Evolutionary conservation across 2,113 vertebrate genomes (phyloP).

Genomic region (Cheirogaleus medius): DNA sequence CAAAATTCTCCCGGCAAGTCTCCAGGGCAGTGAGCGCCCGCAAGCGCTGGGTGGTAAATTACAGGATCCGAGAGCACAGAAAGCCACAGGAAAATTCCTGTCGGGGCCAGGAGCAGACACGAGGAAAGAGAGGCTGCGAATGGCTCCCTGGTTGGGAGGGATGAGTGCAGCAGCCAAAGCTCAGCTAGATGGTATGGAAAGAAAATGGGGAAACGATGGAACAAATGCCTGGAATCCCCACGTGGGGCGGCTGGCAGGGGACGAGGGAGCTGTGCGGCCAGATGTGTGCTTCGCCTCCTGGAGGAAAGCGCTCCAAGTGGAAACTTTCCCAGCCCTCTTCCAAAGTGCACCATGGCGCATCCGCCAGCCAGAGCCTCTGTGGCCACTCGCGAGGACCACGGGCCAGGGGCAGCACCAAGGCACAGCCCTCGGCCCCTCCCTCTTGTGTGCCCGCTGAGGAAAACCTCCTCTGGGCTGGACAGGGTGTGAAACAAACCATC

Average conservation of each 20-base stretch:
- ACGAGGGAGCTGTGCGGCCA: not conserved
- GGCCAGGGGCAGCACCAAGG: fast-evolving
- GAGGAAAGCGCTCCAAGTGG: slow-evolving; percentile 18
- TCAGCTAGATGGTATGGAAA: slow-evolving; percentile 31
- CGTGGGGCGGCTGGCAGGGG: slow-evolving; percentile 29
- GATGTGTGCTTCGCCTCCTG: slow-evolving; percentile 72
- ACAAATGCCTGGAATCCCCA: slow-evolving; percentile 46
- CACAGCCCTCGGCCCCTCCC: not conserved
- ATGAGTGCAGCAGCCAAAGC: not conserved
- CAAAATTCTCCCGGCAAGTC: not conserved
- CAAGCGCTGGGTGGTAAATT: slow-evolving; percentile 34
- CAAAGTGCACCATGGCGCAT: not conserved
- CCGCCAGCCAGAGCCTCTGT: not conserved
- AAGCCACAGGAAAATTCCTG: slow-evolving; percentile 66
- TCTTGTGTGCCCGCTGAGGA: not conserved
- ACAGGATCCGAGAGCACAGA: slow-evolving; percentile 29
- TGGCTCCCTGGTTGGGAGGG: not conserved
- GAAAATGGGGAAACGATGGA: slow-evolving; percentile 26
- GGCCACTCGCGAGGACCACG: not conserved
- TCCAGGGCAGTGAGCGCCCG: not conserved
- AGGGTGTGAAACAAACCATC: not conserved
- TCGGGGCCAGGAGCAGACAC: slow-evolving; percentile 48
- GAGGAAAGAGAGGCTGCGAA: not conserved
- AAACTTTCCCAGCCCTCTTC: slow-evolving; percentile 15
- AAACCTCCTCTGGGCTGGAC: not conserved